These are phyloP conservation scores for Stomorhina lunata DNA, from an alignment of 2,888 invertebrate species.

Conservation along the genomic window DNA sequence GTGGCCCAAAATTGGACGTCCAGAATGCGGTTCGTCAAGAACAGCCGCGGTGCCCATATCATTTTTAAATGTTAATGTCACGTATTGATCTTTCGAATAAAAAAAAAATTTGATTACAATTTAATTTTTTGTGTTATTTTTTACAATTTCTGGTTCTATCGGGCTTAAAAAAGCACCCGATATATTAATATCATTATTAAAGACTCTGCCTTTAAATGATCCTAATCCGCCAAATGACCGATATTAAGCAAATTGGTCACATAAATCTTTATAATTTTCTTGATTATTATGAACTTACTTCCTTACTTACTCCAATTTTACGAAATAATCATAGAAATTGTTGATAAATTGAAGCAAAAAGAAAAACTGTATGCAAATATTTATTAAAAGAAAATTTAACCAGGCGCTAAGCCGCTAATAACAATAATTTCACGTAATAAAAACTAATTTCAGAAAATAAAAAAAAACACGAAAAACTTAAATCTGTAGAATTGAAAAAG, in stretches of 20 bases:
- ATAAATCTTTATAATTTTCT: constrained; percentile 59
- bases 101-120: too few species aligned
- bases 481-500: constrained; percentile 15
- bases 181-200: neutral
- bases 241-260: constrained; percentile 40
- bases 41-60: too few species aligned
- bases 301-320: constrained; percentile 43
- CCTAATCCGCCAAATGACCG: constrained; percentile 43
- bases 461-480: constrained; percentile 28
- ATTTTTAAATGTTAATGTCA: too few species aligned
- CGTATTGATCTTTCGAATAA: too few species aligned
- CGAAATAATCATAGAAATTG: constrained; percentile 9
- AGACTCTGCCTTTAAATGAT: neutral
- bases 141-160: too few species aligned
- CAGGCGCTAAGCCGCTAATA: constrained; percentile 63
- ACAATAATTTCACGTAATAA: constrained; percentile 57
- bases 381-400: constrained; percentile 49
- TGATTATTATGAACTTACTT: constrained; percentile 50
- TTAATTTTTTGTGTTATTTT: too few species aligned
- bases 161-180: too few species aligned
- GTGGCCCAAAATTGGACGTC: too few species aligned
- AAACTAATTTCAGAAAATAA: constrained; percentile 54
- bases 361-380: constrained; percentile 31
- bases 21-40: too few species aligned
- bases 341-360: neutral